Evolutionary conservation across 2,113 vertebrate species (phyloP).

Genomic region (Scophthalmus maximus): DNA sequence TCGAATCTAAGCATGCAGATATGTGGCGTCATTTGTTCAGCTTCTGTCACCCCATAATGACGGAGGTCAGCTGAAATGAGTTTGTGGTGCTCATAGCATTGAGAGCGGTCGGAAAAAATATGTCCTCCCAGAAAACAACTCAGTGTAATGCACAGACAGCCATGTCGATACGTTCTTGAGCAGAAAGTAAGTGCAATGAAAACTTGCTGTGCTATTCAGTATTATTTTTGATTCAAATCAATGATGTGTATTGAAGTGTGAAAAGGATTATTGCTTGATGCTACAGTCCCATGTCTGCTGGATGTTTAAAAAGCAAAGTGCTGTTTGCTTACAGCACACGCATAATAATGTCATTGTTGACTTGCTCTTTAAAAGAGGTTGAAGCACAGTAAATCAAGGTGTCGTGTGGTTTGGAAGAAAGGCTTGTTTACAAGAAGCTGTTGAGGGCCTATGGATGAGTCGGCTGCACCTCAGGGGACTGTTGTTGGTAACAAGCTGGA

Average conservation of each 20-base stretch:
- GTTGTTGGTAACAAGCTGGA: slow-evolving; percentile 45
- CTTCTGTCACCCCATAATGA: slow-evolving; percentile 4
- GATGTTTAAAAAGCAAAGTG: not conserved
- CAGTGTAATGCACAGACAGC: not conserved
- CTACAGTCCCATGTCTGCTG: not conserved
- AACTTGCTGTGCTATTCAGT: no score
- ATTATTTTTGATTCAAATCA: not conserved
- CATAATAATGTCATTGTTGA: not conserved
- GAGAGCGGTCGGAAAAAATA: not conserved
- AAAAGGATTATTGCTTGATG: not conserved
- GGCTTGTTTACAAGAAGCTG: slow-evolving; percentile 48
- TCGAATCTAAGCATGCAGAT: no score
- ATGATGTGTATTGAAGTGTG: not conserved
- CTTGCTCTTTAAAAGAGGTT: slow-evolving; percentile 6
- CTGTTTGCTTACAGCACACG: no score
- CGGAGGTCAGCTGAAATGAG: slow-evolving; percentile 14
- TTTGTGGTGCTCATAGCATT: not conserved
- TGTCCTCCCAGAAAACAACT: not conserved
- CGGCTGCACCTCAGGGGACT: slow-evolving; percentile 53
- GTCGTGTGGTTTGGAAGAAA: slow-evolving; percentile 29
- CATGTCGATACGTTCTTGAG: not conserved
- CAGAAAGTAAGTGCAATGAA: not conserved
- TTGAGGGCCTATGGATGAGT: slow-evolving; percentile 47
- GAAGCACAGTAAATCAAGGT: slow-evolving; percentile 13
- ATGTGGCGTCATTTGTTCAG: no score